Conservation (phyloP, 2,888 invertebrate genomes). For the Autographa gamma region DNA sequence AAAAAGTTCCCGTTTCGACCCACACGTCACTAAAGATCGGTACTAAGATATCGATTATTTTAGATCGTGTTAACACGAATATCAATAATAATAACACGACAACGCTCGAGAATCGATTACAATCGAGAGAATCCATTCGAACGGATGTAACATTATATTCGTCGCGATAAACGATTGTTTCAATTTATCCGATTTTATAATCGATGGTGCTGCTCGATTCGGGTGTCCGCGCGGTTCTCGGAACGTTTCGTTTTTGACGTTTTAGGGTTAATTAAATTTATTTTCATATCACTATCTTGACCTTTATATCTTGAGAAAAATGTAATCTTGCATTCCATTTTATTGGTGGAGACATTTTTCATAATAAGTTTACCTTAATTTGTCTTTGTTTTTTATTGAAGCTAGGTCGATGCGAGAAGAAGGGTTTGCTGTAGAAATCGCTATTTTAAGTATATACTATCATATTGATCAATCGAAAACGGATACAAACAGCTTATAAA, state of each 20-base stretch:
- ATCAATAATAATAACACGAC: conserved; percentile 66
- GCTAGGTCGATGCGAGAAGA: not conserved
- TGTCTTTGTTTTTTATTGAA: conserved; percentile 17
- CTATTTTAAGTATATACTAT: conserved; percentile 2
- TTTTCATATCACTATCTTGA: conserved; percentile 57
- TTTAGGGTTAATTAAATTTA: conserved; percentile 64
- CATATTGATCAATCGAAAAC: not conserved
- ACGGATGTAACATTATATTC: conserved; percentile 69
- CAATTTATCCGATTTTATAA: conserved; percentile 65
- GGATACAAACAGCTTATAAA: not conserved
- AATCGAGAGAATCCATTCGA: conserved; percentile 60
- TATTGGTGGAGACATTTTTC: conserved; percentile 52
- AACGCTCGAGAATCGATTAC: conserved; percentile 68
- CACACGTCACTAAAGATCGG: conserved; percentile 61
- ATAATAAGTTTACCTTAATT: conserved; percentile 25
- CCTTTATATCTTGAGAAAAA: conserved; percentile 57
- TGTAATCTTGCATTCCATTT: conserved; percentile 47
- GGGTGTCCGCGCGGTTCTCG: conserved; percentile 51
- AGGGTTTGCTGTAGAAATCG: not conserved
- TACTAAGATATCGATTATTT: conserved; percentile 62
- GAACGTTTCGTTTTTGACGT: conserved; percentile 60
- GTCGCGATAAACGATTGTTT: conserved; percentile 67
- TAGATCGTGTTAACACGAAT: conserved; percentile 64
- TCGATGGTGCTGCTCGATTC: conserved; percentile 58
- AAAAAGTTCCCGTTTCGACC: conserved; percentile 50